These are phyloP conservation scores for Doris montereyensis DNA, from an alignment of 2,888 invertebrate genomes.

Conservation along the genomic window DNA sequence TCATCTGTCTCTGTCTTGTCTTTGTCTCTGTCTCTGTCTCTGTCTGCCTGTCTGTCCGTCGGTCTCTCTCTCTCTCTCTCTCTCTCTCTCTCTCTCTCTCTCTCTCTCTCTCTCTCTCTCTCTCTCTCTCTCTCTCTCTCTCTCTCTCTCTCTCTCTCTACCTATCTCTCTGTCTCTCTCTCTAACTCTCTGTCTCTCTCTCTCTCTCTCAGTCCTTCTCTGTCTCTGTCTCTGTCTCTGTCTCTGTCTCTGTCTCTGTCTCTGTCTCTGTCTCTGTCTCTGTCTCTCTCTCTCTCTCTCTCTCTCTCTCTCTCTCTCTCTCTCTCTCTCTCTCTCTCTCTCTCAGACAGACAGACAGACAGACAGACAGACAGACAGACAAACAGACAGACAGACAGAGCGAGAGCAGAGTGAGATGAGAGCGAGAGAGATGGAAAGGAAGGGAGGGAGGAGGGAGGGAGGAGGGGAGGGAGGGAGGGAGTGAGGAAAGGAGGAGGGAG, in stretches of 20 bases:
- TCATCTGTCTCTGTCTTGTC: constrained; percentile 12
- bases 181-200: too few relatives aligned
- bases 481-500: not conserved
- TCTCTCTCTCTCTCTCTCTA: too few relatives aligned
- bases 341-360: not conserved
- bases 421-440: not conserved
- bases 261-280: constrained; percentile 2
- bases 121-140: not conserved
- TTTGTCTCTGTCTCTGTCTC: too few relatives aligned
- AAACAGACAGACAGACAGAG: not conserved
- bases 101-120: constrained; percentile 9
- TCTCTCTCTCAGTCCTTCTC: too few relatives aligned
- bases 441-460: not conserved
- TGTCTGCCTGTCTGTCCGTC: too few relatives aligned
- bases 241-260: not conserved
- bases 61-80: constrained; percentile 7
- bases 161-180: too few relatives aligned
- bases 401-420: not conserved
- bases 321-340: not conserved
- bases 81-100: constrained; percentile 5
- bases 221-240: constrained; percentile 2
- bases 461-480: not conserved
- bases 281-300: not conserved
- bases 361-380: not conserved
- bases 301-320: not conserved